A percentile compares a stretch with the other conserved stretches of the same genome.
Conservation (phyloP, 1,140 invertebrate species). For the Palaemon carinicauda region DNA sequence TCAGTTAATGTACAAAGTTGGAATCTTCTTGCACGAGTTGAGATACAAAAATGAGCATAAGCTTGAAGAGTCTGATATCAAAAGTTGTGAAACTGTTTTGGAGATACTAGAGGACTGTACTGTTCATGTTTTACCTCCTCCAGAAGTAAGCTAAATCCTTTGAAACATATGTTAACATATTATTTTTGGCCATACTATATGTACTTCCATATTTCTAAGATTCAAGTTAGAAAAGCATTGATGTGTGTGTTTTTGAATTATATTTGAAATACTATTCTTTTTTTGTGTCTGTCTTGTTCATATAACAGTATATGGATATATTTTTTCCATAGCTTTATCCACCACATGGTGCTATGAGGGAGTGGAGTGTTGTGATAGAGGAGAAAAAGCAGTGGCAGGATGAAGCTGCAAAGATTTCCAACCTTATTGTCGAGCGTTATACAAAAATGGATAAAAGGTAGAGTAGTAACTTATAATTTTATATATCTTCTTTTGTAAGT, state of each 20-base stretch:
- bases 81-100: constrained; percentile 30
- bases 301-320: too few species aligned
- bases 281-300: not conserved
- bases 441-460: constrained; percentile 35
- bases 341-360: constrained; percentile 45
- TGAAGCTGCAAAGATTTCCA: constrained; percentile 35
- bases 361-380: constrained; percentile 46
- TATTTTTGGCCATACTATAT: too few species aligned
- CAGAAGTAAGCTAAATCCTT: constrained; percentile 21
- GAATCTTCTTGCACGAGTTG: constrained; percentile 46
- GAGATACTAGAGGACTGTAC: constrained; percentile 32
- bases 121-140: constrained; percentile 34
- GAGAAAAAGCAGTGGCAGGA: constrained; percentile 47
- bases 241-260: too few species aligned
- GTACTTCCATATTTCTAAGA: too few species aligned
- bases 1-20: constrained; percentile 46
- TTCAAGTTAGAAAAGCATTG: too few species aligned
- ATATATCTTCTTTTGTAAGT: too few species aligned
- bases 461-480: too few species aligned
- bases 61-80: not conserved
- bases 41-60: constrained; percentile 40
- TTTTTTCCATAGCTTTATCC: constrained; percentile 28
- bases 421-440: constrained; percentile 41
- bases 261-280: too few species aligned
- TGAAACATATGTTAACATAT: not conserved